Evolutionary conservation across 2,113 vertebrate species (phyloP).

Genomic region (Neofelis nebulosa): DNA sequence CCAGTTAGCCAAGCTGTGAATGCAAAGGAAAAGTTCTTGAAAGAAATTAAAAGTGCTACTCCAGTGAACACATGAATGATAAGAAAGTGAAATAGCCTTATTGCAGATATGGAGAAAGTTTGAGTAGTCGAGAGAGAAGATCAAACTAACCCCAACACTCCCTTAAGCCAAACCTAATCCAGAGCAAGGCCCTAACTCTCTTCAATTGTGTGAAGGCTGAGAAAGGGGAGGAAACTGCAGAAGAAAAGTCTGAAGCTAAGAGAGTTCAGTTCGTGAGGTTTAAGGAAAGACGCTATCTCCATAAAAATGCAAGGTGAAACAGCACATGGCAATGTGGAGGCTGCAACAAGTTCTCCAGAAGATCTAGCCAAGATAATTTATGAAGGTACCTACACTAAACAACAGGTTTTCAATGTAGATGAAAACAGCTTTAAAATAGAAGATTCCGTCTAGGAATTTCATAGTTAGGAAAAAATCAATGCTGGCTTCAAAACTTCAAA

Average conservation of each 20-base stretch:
- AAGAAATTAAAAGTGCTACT: not conserved
- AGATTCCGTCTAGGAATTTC: not conserved
- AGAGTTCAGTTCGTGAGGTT: not conserved
- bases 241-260: not conserved
- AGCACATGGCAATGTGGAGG: not conserved
- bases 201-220: not conserved
- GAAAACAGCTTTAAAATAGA: not conserved
- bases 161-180: not conserved
- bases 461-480: not conserved
- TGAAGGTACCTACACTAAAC: not conserved
- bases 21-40: not conserved
- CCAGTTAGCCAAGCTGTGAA: not conserved
- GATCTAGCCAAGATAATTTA: not conserved
- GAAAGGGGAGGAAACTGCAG: not conserved
- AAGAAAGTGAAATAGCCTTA: not conserved
- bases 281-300: not conserved
- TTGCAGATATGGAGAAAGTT: not conserved
- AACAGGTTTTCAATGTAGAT: not conserved
- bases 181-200: not conserved
- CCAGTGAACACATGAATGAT: not conserved
- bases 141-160: not conserved
- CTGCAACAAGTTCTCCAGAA: not conserved
- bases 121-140: not conserved
- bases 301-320: not conserved
- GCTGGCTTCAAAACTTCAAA: not conserved